These are phyloP conservation scores for Fistularia commersonii DNA, from an alignment of 2,797 vertebrate species.

Conservation along the genomic window DNA sequence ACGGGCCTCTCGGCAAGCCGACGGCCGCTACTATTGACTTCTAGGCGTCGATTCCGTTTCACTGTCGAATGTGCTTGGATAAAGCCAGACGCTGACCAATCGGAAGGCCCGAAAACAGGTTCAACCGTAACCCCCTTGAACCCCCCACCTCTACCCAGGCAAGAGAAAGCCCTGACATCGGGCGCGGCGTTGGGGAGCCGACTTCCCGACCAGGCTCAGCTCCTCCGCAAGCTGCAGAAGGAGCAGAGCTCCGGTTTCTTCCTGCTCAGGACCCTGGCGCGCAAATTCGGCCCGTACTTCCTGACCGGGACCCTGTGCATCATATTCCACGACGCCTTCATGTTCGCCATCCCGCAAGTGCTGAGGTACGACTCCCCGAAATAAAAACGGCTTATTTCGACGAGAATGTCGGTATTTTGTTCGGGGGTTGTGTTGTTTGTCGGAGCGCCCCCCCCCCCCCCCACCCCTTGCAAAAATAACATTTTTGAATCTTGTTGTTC, in stretches of 20 bases:
- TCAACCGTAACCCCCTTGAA: slow-evolving; percentile 7
- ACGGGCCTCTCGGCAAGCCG: no score
- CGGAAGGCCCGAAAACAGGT: no score
- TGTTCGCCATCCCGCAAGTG: slow-evolving; percentile 87
- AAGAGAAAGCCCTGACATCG: slow-evolving; percentile 70
- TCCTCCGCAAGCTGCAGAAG: slow-evolving; percentile 79
- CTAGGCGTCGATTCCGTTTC: no score
- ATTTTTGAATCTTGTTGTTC: background rate
- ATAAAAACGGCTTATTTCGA: background rate
- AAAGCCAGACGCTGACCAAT: no score
- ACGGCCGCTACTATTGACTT: no score
- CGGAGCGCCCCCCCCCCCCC: no score
- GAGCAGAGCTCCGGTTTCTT: slow-evolving; percentile 72
- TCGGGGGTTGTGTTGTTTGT: background rate
- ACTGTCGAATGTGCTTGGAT: no score
- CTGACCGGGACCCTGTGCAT: slow-evolving; percentile 84
- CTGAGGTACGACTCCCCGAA: slow-evolving; percentile 78
- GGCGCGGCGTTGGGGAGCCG: slow-evolving; percentile 66
- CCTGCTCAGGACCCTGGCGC: slow-evolving; percentile 81
- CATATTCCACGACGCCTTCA: slow-evolving; percentile 83
- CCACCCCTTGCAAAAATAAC: background rate
- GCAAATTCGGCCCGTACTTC: slow-evolving; percentile 82
- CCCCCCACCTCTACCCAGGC: slow-evolving; percentile 48
- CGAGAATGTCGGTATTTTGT: background rate
- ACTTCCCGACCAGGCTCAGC: slow-evolving; percentile 77